These are phyloP conservation scores for Danio albolineatus DNA, from an alignment of 2,797 vertebrate species.

Conservation along the genomic window DNA sequence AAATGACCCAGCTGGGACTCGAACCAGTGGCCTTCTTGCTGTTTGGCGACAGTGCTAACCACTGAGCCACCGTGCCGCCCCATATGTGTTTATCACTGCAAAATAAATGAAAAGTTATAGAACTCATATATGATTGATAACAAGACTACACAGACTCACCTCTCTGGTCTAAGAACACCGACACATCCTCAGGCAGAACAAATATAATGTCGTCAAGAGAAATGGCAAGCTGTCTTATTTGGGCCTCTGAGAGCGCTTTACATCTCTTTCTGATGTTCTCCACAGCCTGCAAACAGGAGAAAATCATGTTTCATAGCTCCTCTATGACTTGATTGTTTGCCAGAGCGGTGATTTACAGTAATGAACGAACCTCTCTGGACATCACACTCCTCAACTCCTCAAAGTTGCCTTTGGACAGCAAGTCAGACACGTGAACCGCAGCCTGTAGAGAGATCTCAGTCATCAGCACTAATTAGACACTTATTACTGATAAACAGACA, in stretches of 20 bases:
- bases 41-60: no score
- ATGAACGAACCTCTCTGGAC: constrained; percentile 66
- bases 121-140: no score
- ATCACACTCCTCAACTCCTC: constrained; percentile 60
- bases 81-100: no score
- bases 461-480: background rate
- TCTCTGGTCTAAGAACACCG: constrained; percentile 58
- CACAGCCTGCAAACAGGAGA: constrained; percentile 59
- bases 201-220: constrained; percentile 69
- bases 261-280: constrained; percentile 65
- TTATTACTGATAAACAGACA: background rate
- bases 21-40: no score
- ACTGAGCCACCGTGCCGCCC: no score
- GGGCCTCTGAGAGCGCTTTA: constrained; percentile 50
- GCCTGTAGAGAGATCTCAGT: constrained; percentile 59
- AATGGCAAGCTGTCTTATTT: constrained; percentile 63
- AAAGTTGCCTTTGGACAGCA: constrained; percentile 68
- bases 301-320: background rate
- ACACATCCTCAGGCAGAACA: constrained; percentile 69
- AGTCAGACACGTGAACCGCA: constrained; percentile 67
- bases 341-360: background rate
- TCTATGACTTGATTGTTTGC: background rate
- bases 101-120: background rate
- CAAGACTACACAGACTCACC: constrained; percentile 57
- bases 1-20: no score